These are phyloP conservation scores for Drosophila insularis DNA, from an alignment of 1,140 invertebrate genomes.

Conservation along the genomic window DNA sequence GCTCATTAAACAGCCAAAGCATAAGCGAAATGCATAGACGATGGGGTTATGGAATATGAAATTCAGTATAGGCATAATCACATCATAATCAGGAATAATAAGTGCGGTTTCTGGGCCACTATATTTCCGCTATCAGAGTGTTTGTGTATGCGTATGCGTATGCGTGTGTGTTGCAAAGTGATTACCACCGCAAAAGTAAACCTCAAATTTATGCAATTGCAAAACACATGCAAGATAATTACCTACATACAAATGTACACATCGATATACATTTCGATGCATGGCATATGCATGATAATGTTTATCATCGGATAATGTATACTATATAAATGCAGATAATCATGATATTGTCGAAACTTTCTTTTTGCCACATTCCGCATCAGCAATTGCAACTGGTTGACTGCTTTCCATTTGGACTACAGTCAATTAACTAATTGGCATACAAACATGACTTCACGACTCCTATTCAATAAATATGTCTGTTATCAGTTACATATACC, in stretches of 20 bases:
- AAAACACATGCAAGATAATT: constrained; percentile 48
- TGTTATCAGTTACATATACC: too few species aligned
- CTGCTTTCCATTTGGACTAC: not conserved
- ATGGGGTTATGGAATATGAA: constrained; percentile 3
- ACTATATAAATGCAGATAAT: constrained; percentile 1
- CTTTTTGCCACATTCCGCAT: constrained; percentile 24
- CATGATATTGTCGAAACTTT: constrained; percentile 22
- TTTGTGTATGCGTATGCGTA: not conserved
- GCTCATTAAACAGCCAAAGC: constrained; percentile 27
- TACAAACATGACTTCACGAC: not conserved
- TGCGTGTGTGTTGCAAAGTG: constrained; percentile 35
- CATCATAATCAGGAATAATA: constrained; percentile 68
- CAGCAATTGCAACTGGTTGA: constrained; percentile 8
- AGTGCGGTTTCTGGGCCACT: constrained; percentile 50
- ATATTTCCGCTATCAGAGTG: constrained; percentile 3
- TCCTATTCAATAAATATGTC: too few species aligned
- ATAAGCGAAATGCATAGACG: not conserved
- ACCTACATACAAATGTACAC: constrained; percentile 15
- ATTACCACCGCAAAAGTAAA: constrained; percentile 60
- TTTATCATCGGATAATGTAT: not conserved
- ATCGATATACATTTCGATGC: not conserved
- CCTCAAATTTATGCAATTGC: constrained; percentile 64
- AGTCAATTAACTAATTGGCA: constrained; percentile 3
- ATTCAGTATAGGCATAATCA: constrained; percentile 35
- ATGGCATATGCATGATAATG: constrained; percentile 20